Evolutionary conservation across 2,113 vertebrate genomes (phyloP), one percentile per base, ranked within the genome.

Genomic region (Scomber scombrus): DNA sequence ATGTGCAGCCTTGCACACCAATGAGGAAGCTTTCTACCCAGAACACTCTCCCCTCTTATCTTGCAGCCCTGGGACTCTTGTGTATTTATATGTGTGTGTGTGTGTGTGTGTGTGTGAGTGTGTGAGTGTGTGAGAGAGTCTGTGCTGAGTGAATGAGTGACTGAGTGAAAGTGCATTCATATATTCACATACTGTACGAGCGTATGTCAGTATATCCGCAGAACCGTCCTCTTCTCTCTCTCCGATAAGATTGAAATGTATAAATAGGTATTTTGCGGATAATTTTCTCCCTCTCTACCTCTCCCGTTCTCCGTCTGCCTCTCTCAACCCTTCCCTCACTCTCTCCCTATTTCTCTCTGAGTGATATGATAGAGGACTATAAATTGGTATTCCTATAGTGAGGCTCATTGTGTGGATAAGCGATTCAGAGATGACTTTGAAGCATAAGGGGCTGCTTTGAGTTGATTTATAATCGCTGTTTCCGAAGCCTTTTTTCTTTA

Each of bases 1-100:
- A 93, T 93, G 92, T 88, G 89, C 87, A 84, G 90, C 74, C 88
- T 87, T 90, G 95, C 94, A 95, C 89, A 93, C 94, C 93, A 95
- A 95, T 95, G 92, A 95, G 92, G 85, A 87, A 74, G 84, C 85
- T 90, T 86, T 82, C 84, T 91, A 85, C 75, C 64, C 88, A 90
- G 91, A 93, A 94, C 93, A 94, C 93, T 92, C 91, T 85, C 73
- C 68, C 79, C 91, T 89, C 89, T 92, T 92, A 93, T 93, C 93
- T 82, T 52, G 68, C 78, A 84, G 81, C 77, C 65, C 68, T 87
- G 84, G 72, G 75, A 88, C 71, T 78, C 14, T 13, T 45, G 26
- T 50, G 21, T 55, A 23, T 74, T 4, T 58, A 29, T 9, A 29
- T 71, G 34, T 40, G 34, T 73, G 23, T 67, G 21, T 26, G 21